Evolutionary conservation across 2,797 vertebrate genomes (phyloP), one percentile per base, ranked within the genome.

Genomic region (Tangara arthus): DNA sequence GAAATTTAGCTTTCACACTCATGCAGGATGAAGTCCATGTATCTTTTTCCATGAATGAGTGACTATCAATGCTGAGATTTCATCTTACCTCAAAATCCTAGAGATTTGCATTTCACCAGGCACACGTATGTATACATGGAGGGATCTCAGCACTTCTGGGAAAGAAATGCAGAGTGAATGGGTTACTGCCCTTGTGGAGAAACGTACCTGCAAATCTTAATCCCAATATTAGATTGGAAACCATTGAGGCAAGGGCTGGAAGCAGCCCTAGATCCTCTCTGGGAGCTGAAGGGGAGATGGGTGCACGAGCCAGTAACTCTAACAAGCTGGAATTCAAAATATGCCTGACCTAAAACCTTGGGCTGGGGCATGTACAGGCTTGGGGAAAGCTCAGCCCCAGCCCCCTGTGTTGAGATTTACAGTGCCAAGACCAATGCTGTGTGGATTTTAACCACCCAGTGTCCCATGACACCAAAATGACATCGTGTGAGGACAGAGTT

Each of bases 311-410:
- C 1, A 3, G 30, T 88, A 91, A 71, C 22, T 69, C 86, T 69
- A 65, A 89, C 27, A 41, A 64, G 44, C 42, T 93, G 82, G 94
- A 96, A 94, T 94, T 94, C 85, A 82, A 91, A 94, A 82, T 89
- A 95, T 91, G 85, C 63, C 56, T 8, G 15, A 84, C 46, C 60
- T 93, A 82, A 93, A 88, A 70, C 41, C 46, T 52, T 49, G 69
- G 73, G 27, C 56, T 65, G 70, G n/a, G 39, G 79, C 4, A 1
- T 44, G 52, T 42, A 70, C 3, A 1, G 66, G 28, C 82, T 42
- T 50, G 65, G 69, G 44, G 17, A 87, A 70, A 61, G 63, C 60
- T 89, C 44, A 63, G 56, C 56, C 87, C 44, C 52, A 70, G 26
- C 11, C 52, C 41, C 37, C 57, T 2, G 0, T 20, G 13, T 37